Conservation (phyloP, 2,113 vertebrate species). For the Macrotis lagotis region DNA sequence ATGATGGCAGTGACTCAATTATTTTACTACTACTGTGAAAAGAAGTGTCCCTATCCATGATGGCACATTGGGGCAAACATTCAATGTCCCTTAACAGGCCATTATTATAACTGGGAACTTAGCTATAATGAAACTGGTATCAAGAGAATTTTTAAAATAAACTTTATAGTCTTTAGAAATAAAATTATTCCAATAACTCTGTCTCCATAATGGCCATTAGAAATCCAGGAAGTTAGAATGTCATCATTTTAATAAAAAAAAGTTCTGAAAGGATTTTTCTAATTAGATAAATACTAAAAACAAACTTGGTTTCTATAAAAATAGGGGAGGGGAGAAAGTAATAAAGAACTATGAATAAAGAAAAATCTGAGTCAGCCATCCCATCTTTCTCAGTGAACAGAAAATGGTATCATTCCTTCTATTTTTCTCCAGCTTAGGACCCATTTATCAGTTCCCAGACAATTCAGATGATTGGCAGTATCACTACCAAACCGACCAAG, state of each 20-base stretch:
- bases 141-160: not conserved
- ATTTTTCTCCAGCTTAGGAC: not conserved
- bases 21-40: not conserved
- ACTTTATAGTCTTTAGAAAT: not conserved
- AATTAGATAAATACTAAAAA: constrained; percentile 46
- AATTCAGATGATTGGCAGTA: not conserved
- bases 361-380: not conserved
- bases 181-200: not conserved
- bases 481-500: constrained; percentile 28
- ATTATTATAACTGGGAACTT: not conserved
- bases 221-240: not conserved
- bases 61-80: not conserved
- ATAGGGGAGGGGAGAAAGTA: not conserved
- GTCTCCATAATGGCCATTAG: not conserved
- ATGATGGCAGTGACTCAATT: not conserved
- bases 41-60: not conserved
- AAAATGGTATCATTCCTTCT: not conserved
- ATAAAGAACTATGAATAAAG: not conserved
- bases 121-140: not conserved
- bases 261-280: constrained; percentile 10
- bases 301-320: not conserved
- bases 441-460: not conserved
- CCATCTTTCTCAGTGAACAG: fast-evolving
- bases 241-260: not conserved
- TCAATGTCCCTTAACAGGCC: not conserved